phyloP scores from a whole-genome alignment of 2,888 invertebrate genomes.

The Polylopha cassiicola region DNA sequence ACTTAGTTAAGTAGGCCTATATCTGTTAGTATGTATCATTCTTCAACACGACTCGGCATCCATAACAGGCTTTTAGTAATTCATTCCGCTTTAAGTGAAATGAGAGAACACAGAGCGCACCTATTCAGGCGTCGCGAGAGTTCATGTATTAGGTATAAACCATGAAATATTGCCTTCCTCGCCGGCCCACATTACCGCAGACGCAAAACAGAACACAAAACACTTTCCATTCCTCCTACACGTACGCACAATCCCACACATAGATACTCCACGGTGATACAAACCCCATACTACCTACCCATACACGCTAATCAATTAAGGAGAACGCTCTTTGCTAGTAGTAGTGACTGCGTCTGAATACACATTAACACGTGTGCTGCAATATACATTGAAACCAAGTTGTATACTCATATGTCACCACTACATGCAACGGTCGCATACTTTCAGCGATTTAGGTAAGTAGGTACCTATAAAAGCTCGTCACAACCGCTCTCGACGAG shows the following conservation, averaged over 20 bases:
- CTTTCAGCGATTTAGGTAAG: too few species aligned
- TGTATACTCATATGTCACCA: too few species aligned
- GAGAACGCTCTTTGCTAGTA: too few species aligned
- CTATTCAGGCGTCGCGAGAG: conserved; percentile 40
- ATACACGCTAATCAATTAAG: too few species aligned
- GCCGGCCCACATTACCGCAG: conserved; percentile 28
- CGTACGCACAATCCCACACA: conserved; percentile 26
- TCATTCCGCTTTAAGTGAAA: conserved; percentile 48
- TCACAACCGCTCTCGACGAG: conserved; percentile 32
- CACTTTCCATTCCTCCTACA: conserved; percentile 28
- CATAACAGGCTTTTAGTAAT: conserved; percentile 48
- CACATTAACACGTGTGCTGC: too few species aligned
- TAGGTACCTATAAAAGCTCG: conserved; percentile 16
- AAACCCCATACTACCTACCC: too few species aligned
- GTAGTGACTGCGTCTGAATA: too few species aligned
- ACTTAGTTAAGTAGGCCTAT: neutral
- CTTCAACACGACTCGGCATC: conserved; percentile 28
- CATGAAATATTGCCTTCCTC: conserved; percentile 48
- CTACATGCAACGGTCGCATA: too few species aligned
- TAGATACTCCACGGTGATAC: conserved; percentile 16
- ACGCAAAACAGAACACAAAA: conserved; percentile 32
- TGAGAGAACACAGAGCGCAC: conserved; percentile 46
- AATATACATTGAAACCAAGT: too few species aligned
- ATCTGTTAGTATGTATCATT: conserved; percentile 22
- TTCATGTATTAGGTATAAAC: conserved; percentile 49